Evolutionary conservation across 2,888 invertebrate genomes (phyloP), one percentile per base, ranked within the genome.

Genomic region (Synanthedon myopaeformis): DNA sequence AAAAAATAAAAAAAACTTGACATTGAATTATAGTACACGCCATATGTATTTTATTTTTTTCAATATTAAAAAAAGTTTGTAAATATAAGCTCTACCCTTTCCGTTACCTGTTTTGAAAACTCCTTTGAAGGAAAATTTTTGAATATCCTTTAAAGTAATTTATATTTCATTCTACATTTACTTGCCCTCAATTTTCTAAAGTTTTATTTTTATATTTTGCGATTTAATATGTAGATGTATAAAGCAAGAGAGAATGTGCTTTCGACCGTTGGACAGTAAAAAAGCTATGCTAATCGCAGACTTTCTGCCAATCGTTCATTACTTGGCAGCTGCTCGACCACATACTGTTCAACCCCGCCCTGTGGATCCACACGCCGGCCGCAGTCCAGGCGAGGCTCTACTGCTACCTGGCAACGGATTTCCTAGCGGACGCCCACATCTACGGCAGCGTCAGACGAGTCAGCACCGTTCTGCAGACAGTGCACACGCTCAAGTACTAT

Each of bases 321-420:
- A 94, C 94, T 72, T 94, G 94, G 93, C 97, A 99, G 94, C 92
- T 99, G 67, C 91, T 99, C 90, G 99, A 99, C 89, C 98, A 99
- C 89, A 95, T 99, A 57, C 92, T 99, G 62, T 99, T 99, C 92
- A 99, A 99, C 90, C 99, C 99, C 8, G 96, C 97, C 41, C 90
- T 99, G 59, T 99, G 99, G 99, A 98, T 99, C 72, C 96, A 99
- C 87, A 97, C 99, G 11, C 96, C 97, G 52, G 96, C 98, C 41
- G 93, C 95, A 61, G 99, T 99, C 8, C 98, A 98, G 82, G 95
- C 96, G 51, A 90, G 94, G 62, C 91, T 99, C 52, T 99, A 99
- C 89, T 96, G 96, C 72, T 99, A 99, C 88, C 89, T 99, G 84
- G 97, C 99, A 49, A 97, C 97, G n/a, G 99, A 99, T 83, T 99